phyloP scores from a whole-genome alignment of 2,797 vertebrate species.

The Propithecus perrieri region DNA sequence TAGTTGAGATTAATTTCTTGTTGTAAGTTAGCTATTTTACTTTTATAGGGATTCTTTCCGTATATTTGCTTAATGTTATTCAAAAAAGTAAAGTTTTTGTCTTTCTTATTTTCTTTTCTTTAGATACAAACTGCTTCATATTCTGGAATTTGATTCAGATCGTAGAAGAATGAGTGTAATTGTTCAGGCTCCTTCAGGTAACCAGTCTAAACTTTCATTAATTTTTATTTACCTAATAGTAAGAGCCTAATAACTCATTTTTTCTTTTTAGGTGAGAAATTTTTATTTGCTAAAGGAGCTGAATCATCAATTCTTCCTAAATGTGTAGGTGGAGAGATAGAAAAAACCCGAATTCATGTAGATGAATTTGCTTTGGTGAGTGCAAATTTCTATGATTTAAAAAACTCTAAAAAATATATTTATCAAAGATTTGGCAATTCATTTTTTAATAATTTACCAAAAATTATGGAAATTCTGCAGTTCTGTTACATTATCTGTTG shows the following conservation, averaged over 20 bases:
- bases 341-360: conserved; percentile 96
- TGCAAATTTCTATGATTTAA: neutral
- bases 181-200: conserved; percentile 94
- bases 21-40: conserved; percentile 33
- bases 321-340: conserved; percentile 92
- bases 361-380: conserved; percentile 98
- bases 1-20: conserved; percentile 1
- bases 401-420: neutral
- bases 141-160: conserved; percentile 96
- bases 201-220: conserved; percentile 34
- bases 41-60: conserved; percentile 2
- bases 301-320: conserved; percentile 96
- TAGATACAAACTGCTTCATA: conserved; percentile 95
- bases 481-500: neutral
- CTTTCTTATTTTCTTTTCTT: conserved; percentile 40
- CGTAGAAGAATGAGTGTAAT: conserved; percentile 98
- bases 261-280: conserved; percentile 88
- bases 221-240: conserved; percentile 36
- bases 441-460: conserved; percentile 17
- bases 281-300: conserved; percentile 98
- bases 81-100: conserved; percentile 39
- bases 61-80: conserved; percentile 42
- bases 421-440: neutral
- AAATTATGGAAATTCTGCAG: neutral
- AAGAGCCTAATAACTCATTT: conserved; percentile 37